Base-by-base conservation (phyloP, 1,140 invertebrate genomes). In the Apis mellifera region DNA sequence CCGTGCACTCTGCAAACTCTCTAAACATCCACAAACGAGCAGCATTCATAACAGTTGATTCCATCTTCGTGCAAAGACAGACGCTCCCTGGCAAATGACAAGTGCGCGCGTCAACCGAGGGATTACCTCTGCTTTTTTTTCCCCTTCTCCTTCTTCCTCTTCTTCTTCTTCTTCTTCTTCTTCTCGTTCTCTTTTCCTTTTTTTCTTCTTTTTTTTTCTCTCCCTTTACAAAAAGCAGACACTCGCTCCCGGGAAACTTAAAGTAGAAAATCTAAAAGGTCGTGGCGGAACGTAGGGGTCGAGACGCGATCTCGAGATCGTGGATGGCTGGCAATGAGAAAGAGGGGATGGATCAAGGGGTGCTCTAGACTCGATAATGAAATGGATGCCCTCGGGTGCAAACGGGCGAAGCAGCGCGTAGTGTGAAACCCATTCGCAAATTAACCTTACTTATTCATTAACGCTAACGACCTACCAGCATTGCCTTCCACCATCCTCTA, bases 371-470 rank as follows among this genome's bases (percentile, higher is more conserved):
- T 86, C 90, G 88, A 92, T 93, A 92, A 93, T 92, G 90, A 93
- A 93, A 92, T 93, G 90, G 90, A 89, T 92, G 90, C 90, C 89
- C 90, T 84, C 87, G 86, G 89, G 89, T 89, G 78, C 85, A 87
- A 90, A 79, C 77, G 73, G 57, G 26, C 54, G 74, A 65, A 80
- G 60, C 52, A 76, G 71, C 82, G 81, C 84, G 78, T 86, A 90
- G 89, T 91, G 91, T 87, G 89, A 92, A 92, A 89, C 89, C 88
- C 90, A 92, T 93, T 92, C 89, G 91, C 89, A 91, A 93, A 93
- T 93, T 92, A 92, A 91, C 89, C 90, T 92, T 92, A 91, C 90
- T 92, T 90, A 92, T 92, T 92, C 90, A 93, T 92, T 93, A 92
- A 91, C 89, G 89, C 85, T 92, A 92, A 92, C 90, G 89, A 92